Conservation (phyloP, 2,113 vertebrate species). For the Microcebus griseorufus region DNA sequence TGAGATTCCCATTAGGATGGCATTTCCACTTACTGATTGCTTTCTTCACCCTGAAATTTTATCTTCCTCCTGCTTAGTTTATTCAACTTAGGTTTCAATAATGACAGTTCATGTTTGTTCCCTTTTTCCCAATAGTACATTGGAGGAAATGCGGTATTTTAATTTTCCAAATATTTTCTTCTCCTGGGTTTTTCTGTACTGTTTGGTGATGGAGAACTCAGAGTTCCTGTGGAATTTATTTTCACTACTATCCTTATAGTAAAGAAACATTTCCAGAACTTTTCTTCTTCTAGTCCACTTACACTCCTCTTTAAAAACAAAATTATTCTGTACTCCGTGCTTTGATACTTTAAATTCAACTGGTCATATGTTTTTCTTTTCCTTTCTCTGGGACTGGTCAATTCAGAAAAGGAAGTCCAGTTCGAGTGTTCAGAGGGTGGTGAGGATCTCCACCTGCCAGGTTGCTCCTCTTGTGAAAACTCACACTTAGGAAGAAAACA, state of each 20-base stretch:
- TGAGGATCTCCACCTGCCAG: constrained; percentile 87
- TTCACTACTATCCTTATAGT: constrained; percentile 37
- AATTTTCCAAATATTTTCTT: constrained; percentile 48
- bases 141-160: constrained; percentile 20
- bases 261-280: background rate
- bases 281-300: constrained; percentile 34
- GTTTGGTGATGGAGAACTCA: constrained; percentile 61
- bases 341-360: constrained; percentile 80
- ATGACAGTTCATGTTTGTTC: constrained; percentile 34
- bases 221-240: constrained; percentile 36
- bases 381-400: constrained; percentile 88
- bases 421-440: constrained; percentile 89
- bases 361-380: constrained; percentile 84
- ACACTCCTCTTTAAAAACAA: constrained; percentile 48
- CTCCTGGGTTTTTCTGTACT: constrained; percentile 55
- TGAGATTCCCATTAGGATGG: constrained; percentile 9
- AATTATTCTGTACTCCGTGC: constrained; percentile 78
- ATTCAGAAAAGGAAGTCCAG: constrained; percentile 91
- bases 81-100: background rate
- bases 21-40: constrained; percentile 65
- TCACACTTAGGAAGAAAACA: constrained; percentile 79
- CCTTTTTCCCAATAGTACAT: constrained; percentile 49
- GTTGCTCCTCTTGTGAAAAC: constrained; percentile 80
- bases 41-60: constrained; percentile 64
- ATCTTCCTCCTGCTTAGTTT: constrained; percentile 35